Conservation (phyloP, 2,797 vertebrate species). For the Onychomys leucogaster region DNA sequence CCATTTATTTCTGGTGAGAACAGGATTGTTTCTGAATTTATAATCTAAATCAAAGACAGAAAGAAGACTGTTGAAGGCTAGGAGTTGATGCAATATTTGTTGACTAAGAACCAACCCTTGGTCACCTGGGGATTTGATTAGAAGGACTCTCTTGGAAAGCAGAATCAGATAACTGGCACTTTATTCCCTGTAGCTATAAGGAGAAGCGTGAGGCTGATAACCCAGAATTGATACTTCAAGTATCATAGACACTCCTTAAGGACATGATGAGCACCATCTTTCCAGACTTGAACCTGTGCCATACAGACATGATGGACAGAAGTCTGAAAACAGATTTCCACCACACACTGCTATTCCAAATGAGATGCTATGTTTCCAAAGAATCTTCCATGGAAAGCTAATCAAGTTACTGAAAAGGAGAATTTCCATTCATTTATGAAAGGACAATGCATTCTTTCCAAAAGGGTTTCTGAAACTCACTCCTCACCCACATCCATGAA, state of each 20-base stretch:
- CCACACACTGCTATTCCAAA: constrained; percentile 60
- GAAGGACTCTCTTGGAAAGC: constrained; percentile 43
- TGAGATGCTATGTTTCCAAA: constrained; percentile 74
- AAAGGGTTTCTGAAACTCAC: constrained; percentile 2
- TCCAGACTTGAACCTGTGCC: constrained; percentile 42
- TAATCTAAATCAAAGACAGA: constrained; percentile 85
- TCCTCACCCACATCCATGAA: constrained; percentile 20
- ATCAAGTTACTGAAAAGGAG: constrained; percentile 59
- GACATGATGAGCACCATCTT: not conserved
- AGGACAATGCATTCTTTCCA: constrained; percentile 62
- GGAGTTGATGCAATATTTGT: constrained; percentile 80
- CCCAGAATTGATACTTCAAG: not conserved
- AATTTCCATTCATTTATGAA: constrained; percentile 74
- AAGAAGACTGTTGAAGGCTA: constrained; percentile 80
- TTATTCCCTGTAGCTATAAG: constrained; percentile 51
- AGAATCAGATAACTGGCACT: constrained; percentile 72
- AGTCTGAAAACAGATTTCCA: constrained; percentile 69
- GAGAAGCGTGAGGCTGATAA: not conserved
- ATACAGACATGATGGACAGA: constrained; percentile 55
- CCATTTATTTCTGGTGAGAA: constrained; percentile 87
- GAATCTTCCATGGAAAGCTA: constrained; percentile 75
- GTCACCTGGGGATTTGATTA: constrained; percentile 77
- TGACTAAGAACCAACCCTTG: constrained; percentile 73
- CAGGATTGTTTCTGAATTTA: constrained; percentile 86
- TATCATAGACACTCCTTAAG: not conserved